Percentiles rank a stretch among this genome's conserved stretches.
phyloP scores from a whole-genome alignment of 1,140 invertebrate genomes.

The Trichomalopsis sarcophagae region DNA sequence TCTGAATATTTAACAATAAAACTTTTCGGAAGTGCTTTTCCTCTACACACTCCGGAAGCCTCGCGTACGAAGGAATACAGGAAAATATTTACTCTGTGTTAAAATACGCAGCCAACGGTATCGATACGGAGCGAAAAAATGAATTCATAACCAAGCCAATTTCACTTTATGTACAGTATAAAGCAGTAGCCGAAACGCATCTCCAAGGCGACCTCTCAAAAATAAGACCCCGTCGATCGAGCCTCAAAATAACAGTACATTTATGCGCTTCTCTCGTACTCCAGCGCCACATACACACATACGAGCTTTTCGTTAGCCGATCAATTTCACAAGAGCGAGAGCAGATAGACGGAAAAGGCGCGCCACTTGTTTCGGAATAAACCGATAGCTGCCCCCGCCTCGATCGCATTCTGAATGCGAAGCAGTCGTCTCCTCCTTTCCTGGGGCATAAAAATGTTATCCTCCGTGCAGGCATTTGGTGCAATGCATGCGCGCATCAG shows the following conservation, averaged over 20 bases:
- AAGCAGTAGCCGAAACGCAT: no score
- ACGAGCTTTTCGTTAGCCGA: constrained; percentile 57
- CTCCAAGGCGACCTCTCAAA: no score
- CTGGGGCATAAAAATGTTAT: constrained; percentile 66
- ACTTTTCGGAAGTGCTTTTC: no score
- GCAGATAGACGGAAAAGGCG: constrained; percentile 50
- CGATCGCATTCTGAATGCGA: constrained; percentile 69
- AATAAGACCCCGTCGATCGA: no score
- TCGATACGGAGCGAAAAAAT: no score
- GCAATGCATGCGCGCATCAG: neutral
- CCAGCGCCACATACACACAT: neutral
- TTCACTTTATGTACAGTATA: no score
- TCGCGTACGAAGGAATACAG: no score
- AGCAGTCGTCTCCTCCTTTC: constrained; percentile 64
- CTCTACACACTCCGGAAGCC: no score
- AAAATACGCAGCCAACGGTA: no score
- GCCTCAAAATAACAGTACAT: neutral
- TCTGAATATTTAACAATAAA: constrained; percentile 29
- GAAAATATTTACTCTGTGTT: no score
- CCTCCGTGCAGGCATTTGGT: constrained; percentile 23
- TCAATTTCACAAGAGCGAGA: constrained; percentile 68
- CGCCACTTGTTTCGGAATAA: constrained; percentile 71
- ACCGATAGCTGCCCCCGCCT: constrained; percentile 67
- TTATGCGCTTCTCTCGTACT: constrained; percentile 49
- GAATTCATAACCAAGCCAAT: no score